Evolutionary conservation across 2,888 invertebrate species (phyloP).

Genomic region (Lithophane semibrunnea): DNA sequence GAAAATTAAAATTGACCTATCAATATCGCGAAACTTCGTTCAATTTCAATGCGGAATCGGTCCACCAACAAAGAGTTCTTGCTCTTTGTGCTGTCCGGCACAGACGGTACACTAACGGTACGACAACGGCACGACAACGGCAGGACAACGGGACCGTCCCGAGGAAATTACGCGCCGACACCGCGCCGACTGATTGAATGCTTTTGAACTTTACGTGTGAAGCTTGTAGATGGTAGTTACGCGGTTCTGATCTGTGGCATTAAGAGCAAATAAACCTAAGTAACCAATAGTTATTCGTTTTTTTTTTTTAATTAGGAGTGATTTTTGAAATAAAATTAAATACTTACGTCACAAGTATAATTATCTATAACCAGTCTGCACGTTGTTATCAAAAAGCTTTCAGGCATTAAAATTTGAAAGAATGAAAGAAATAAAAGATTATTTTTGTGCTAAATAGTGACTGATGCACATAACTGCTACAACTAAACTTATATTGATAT

Average conservation of each 20-base stretch:
- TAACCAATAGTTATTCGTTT: too few relatives aligned
- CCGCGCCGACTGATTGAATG: conserved; percentile 61
- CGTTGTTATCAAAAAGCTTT: background rate
- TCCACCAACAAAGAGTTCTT: conserved; percentile 64
- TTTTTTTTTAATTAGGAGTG: too few relatives aligned
- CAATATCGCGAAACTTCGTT: conserved; percentile 60
- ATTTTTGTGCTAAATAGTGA: background rate
- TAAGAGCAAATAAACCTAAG: background rate
- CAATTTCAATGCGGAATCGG: conserved; percentile 62
- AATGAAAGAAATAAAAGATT: background rate
- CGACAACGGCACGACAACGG: conserved; percentile 61
- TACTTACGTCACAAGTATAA: too few relatives aligned
- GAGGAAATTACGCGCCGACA: conserved; percentile 66
- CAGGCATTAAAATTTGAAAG: background rate
- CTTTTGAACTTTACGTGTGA: conserved; percentile 48
- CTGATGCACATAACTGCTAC: background rate
- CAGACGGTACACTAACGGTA: conserved; percentile 61
- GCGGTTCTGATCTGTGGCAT: background rate
- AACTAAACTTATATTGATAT: background rate
- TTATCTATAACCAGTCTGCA: too few relatives aligned
- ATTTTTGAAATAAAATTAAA: background rate
- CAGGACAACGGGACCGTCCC: conserved; percentile 56
- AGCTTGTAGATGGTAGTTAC: conserved; percentile 15
- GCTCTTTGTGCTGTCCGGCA: conserved; percentile 62
- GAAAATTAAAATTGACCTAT: conserved; percentile 65